Evolutionary conservation across 1,140 invertebrate genomes (phyloP), one percentile per base, ranked within the genome.

Genomic region (Parapsyche elsis): DNA sequence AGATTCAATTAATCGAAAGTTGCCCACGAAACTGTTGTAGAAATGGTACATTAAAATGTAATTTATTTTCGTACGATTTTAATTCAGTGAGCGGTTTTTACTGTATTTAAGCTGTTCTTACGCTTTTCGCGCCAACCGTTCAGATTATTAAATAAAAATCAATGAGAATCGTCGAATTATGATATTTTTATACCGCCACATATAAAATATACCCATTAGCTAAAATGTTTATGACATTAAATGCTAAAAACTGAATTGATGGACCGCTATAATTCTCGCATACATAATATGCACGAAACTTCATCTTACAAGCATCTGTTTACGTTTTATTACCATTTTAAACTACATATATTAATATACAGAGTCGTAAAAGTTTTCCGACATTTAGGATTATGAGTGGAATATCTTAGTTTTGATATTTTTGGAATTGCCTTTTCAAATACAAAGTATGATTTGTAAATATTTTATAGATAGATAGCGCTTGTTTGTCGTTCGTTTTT

Each of bases 261-360:
- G 57, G 21, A 61, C 9, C 57, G 57, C 57, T 19, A 61, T 19
- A 61, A 61, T 61, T 61, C 57, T 61, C 57, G 57, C 57, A 61
- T 61, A 61, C 57, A 19, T 61, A 61, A 61, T 61, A 61, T 61
- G 21, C 57, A 61, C 16, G 14, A 61, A 61, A 21, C 2, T 9
- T 19, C 57, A 61, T 21, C 57, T 1, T 21, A 61, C 1, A 21
- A 61, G 64, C 21, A 67, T 67, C 64, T 67, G 64, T 9, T 30
- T 26, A 67, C 24, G 24, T 67, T 67, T 67, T 67, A 67, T 30
- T 67, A 26, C 24, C 24, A 24, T 67, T 67, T 67, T 67, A 61
- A 67, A 67, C 64, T 67, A 67, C 14, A 67, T 67, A 67, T 30
- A 67, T 67, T 67, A 67, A 67, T 23, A 67, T 67, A 67, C 24